Base-by-base conservation (phyloP, 2,113 vertebrate species). In the Neodontobutis hainanensis region DNA sequence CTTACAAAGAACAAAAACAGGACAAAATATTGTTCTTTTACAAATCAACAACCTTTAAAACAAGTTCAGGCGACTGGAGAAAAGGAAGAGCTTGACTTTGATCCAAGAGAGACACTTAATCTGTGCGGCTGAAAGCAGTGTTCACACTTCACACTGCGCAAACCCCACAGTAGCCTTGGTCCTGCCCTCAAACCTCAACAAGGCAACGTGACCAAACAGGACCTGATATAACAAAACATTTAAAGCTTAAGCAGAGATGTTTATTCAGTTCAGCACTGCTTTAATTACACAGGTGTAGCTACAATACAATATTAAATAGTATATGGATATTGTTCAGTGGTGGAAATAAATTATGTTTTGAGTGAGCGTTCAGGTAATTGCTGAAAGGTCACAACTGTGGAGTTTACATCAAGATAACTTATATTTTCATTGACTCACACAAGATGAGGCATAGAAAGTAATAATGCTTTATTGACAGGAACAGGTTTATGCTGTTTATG, bases 81-180 rank as follows among this genome's bases (percentile, higher is more conserved):
- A 74, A 81, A 94, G 92, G 91, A 95, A 93, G 87, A 80, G 84
- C 90, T 92, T 93, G 90, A 92, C 78, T 84, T 68, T 58, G 72
- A 63, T 81, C 77, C 67, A 69, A 81, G 84, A 79, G 77, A 70
- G 84, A 87, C 84, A 73, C 45, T 68, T 36, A 27, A 27, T 27
- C 1, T 60, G 64, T 61, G 61, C 90, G 92, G 71, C 64, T 94
- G 93, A 94, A 94, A 94, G 93, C 92, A 92, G 92, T 92, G 91
- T 92, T 94, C 93, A 76, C 90, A 94, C 94, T 94, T 94, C 91
- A 92, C 91, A 89, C 93, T 83, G 89, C 75, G 90, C 35, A 75
- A 36, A 84, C 69, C 8, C 3, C 44, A 84, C 92, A 91, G 92
- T 94, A 84, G 81, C 65, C 66, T 58, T 36, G 69, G 49, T 65